Evolutionary conservation across 2,797 vertebrate species (phyloP).

Genomic region (Falco novaeseelandiae): DNA sequence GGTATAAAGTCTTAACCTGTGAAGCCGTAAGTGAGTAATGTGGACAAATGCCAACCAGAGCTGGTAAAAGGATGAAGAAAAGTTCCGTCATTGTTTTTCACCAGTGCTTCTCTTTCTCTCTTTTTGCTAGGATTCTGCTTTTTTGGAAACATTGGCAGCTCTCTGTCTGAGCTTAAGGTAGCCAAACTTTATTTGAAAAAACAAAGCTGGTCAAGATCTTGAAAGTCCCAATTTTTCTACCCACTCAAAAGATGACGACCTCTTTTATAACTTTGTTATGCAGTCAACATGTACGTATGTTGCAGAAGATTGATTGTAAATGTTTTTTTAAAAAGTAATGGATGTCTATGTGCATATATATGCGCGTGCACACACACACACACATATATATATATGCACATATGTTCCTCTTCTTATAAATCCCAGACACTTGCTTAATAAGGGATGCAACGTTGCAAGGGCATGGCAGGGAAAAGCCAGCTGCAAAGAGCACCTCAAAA

Average conservation of each 20-base stretch:
- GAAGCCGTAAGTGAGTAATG: not conserved
- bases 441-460: not conserved
- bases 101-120: not conserved
- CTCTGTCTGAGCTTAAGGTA: not conserved
- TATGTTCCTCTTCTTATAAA: not conserved
- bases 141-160: not conserved
- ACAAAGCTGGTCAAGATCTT: not conserved
- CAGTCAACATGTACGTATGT: rapidly evolving
- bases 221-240: not conserved
- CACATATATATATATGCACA: rapidly evolving
- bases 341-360: not conserved
- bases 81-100: not conserved
- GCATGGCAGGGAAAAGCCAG: not conserved
- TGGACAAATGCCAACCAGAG: not conserved
- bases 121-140: not conserved
- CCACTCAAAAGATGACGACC: not conserved
- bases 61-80: not conserved
- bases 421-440: not conserved
- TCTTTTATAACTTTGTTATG: not conserved
- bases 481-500: not conserved
- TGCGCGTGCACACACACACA: too few species aligned
- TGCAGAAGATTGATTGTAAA: not conserved
- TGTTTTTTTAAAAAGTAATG: not conserved
- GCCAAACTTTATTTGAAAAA: not conserved
- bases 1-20: not conserved